Evolutionary conservation across 2,797 vertebrate species (phyloP).

Genomic region (Acrossocheilus wenchowensis): DNA sequence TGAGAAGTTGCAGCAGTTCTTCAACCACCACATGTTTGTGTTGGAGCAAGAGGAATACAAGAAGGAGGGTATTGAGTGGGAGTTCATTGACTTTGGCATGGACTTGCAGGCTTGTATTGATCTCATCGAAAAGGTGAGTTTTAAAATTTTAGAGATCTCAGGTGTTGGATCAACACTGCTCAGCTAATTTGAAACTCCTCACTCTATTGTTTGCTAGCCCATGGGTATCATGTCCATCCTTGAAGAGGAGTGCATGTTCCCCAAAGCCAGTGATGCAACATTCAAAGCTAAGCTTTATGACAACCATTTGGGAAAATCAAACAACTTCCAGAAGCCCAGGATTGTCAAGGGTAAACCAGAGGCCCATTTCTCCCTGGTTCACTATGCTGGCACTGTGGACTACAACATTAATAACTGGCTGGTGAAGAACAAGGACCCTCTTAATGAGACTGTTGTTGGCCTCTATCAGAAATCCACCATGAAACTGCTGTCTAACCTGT

Average conservation of each 20-base stretch:
- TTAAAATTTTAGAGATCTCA: not conserved
- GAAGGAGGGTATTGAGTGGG: constrained; percentile 85
- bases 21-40: constrained; percentile 89
- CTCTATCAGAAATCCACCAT: constrained; percentile 82
- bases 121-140: constrained; percentile 79
- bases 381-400: constrained; percentile 81
- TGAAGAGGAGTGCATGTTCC: constrained; percentile 93
- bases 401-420: constrained; percentile 82
- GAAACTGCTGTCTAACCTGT: constrained; percentile 66
- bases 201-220: constrained; percentile 70
- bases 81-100: constrained; percentile 86
- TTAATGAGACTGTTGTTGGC: constrained; percentile 66
- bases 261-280: constrained; percentile 76
- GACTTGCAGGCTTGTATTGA: constrained; percentile 62
- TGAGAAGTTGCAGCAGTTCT: constrained; percentile 84
- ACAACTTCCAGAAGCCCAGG: constrained; percentile 81
- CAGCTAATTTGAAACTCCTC: constrained; percentile 77
- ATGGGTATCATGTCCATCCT: constrained; percentile 87
- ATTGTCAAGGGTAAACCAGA: constrained; percentile 79
- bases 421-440: constrained; percentile 83
- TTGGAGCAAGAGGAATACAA: constrained; percentile 87
- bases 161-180: not conserved
- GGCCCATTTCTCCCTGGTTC: constrained; percentile 79
- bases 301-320: constrained; percentile 67
- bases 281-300: constrained; percentile 24